These are phyloP conservation scores for Aelia acuminata DNA, from an alignment of 2,888 invertebrate genomes.

Conservation along the genomic window DNA sequence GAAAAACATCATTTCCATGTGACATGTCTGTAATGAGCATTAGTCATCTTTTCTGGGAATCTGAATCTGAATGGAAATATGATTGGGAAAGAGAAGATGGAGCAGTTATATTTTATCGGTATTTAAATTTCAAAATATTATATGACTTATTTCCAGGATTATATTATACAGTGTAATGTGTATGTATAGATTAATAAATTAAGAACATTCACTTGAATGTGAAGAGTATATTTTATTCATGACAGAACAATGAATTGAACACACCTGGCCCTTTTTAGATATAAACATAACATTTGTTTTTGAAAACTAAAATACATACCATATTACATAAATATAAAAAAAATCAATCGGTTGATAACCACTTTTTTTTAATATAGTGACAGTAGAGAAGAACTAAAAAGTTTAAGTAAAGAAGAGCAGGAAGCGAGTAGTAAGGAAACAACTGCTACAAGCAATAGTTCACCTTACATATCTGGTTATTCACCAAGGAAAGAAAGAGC, in stretches of 20 bases:
- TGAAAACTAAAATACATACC: no score
- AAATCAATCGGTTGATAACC: no score
- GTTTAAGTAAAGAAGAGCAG: conserved; percentile 74
- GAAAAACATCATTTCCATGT: conserved; percentile 75
- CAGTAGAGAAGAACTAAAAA: conserved; percentile 74
- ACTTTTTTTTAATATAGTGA: conserved; percentile 74
- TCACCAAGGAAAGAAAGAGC: conserved; percentile 80
- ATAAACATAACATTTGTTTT: no score
- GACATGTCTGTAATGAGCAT: conserved; percentile 76
- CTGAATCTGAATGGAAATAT: conserved; percentile 71
- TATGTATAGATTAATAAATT: not conserved
- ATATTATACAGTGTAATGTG: no score
- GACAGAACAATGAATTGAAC: no score
- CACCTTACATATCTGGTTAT: conserved; percentile 70
- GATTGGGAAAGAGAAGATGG: conserved; percentile 76
- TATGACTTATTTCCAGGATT: not conserved
- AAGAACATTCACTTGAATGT: no score
- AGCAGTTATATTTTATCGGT: conserved; percentile 79
- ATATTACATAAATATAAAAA: no score
- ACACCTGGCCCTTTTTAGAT: no score
- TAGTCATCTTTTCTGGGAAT: conserved; percentile 76
- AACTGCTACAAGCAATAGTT: conserved; percentile 69
- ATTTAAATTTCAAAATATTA: not conserved
- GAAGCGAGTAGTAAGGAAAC: conserved; percentile 77
- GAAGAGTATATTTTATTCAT: no score